Evolutionary conservation across 2,797 vertebrate species (phyloP), one percentile per base, ranked within the genome.

Genomic region (Sebastes melanostomus): DNA sequence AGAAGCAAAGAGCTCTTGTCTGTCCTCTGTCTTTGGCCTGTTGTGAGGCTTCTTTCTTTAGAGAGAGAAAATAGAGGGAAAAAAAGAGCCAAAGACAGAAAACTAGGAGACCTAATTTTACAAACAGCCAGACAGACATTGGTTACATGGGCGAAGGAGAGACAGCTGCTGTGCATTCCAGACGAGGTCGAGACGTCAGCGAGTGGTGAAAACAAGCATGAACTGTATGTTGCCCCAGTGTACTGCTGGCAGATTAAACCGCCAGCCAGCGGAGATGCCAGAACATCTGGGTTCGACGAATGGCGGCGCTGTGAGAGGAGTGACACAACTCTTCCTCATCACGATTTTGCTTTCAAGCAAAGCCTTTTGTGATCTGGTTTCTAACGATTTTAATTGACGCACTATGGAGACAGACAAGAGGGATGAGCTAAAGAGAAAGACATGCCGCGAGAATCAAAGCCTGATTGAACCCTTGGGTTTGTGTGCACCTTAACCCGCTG

Each of bases 121-220:
- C 87, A 83, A 91, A 83, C 81, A 85, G 86, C 87, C 91, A 93
- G 93, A 89, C 91, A 89, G 89, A 92, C 89, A 87, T 83, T 80
- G 92, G 90, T 93, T 93, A 82, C 87, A 85, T 73, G 81, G 88
- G 84, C 29, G 59, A 93, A 91, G 82, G 76, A 87, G 90, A 87
- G 92, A 93, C 91, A 95, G 94, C 95, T 95, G 94, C 93, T 94
- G 90, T 86, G 83, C 91, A 95, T 96, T 95, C 95, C 94, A 93
- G 92, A 91, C 89, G 80, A 90, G 88, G 93, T 94, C 80, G 86
- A 90, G 92, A 87, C 89, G 80, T 92, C 89, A 92, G 88, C 54
- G 79, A 90, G 89, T 75, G 86, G 86, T 88, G 90, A 93, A 93
- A 90, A 90, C 86, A 86, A 87, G 90, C 90, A 84, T 92, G 90